phyloP scores from a whole-genome alignment of 2,113 vertebrate species.

The Actinemys pallida region DNA sequence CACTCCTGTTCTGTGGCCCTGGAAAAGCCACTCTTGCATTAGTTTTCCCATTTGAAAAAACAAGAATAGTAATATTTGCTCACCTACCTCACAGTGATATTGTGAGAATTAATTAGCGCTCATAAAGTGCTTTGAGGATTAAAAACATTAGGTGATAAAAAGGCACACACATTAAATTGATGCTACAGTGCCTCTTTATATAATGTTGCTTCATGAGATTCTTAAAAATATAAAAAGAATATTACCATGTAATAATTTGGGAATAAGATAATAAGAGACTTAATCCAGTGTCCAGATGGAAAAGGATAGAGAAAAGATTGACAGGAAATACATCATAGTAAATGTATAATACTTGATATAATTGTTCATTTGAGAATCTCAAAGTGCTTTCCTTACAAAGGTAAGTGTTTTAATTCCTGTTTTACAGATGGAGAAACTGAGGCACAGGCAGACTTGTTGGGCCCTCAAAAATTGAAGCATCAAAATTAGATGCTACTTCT shows the following conservation, averaged over 20 bases:
- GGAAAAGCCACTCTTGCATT: not conserved
- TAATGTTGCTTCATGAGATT: not conserved
- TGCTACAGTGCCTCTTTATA: not conserved
- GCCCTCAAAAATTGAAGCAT: no score
- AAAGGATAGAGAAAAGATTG: no score
- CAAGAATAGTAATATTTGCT: conserved; percentile 5
- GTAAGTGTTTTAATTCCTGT: no score
- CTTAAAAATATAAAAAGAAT: not conserved
- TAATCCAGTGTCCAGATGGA: no score
- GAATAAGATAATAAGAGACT: no score
- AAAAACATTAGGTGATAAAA: not conserved
- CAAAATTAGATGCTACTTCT: no score
- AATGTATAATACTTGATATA: no score
- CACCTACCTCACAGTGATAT: conserved; percentile 18
- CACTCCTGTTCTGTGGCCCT: not conserved
- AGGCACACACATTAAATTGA: not conserved
- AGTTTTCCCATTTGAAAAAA: conserved; percentile 25
- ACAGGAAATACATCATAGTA: no score
- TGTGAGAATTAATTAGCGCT: not conserved
- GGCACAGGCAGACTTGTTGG: no score
- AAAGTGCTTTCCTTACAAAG: no score
- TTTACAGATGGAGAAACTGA: no score
- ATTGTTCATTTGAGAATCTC: no score
- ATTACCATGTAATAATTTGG: not conserved
- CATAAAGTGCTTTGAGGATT: not conserved